Conservation (phyloP, 2,888 invertebrate species). For the Pardosa pseudoannulata region DNA sequence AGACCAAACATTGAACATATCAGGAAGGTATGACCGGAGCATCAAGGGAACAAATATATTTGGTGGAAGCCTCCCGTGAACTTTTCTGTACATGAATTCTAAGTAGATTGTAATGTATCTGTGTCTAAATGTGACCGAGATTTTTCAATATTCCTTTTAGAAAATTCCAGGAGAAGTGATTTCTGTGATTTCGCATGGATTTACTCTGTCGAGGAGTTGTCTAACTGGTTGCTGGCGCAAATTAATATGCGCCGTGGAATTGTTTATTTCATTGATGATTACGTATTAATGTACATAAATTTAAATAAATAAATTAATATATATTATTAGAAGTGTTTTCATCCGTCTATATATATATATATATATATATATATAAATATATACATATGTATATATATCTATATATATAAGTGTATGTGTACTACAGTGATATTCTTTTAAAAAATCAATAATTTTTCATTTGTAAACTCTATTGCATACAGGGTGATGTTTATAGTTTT, state of each 20-base stretch:
- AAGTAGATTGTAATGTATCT: constrained; percentile 56
- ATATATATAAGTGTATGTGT: constrained; percentile 47
- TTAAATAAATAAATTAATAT: constrained; percentile 54
- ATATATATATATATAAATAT: constrained; percentile 55
- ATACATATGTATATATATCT: too few relatives aligned
- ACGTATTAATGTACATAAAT: constrained; percentile 62
- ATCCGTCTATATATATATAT: constrained; percentile 58
- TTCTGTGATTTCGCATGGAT: constrained; percentile 54
- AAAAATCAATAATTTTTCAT: constrained; percentile 27
- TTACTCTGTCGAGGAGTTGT: constrained; percentile 31
- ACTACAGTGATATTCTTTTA: constrained; percentile 29
- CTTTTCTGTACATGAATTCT: constrained; percentile 50
- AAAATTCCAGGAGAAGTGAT: constrained; percentile 43
- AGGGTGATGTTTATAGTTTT: too few relatives aligned
- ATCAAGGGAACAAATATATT: constrained; percentile 44
- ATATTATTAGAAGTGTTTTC: constrained; percentile 66
- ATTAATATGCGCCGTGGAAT: constrained; percentile 21
- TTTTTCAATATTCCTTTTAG: constrained; percentile 51
- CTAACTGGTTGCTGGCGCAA: constrained; percentile 22
- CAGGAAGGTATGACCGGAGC: constrained; percentile 40
- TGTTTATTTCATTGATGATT: constrained; percentile 64
- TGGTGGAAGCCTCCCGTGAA: constrained; percentile 38
- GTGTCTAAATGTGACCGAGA: constrained; percentile 64
- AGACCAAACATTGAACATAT: constrained; percentile 58
- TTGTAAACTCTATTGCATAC: constrained; percentile 23